phyloP scores from a whole-genome alignment of 2,888 invertebrate genomes.

The Silvanus unidentatus region DNA sequence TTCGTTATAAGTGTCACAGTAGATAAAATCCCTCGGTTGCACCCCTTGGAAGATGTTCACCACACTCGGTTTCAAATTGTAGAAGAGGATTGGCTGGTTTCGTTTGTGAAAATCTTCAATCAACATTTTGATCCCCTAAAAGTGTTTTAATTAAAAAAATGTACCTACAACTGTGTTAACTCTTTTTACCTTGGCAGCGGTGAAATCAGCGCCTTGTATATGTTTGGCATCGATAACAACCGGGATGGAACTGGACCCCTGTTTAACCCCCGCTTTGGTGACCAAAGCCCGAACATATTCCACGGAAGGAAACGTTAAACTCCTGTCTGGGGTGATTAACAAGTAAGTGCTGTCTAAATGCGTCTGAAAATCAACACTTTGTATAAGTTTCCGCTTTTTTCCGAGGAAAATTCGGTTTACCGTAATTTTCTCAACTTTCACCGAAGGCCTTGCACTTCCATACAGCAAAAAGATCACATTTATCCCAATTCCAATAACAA shows the following conservation, averaged over 20 bases:
- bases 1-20: constrained; percentile 51
- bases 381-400: background rate
- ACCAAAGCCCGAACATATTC: constrained; percentile 62
- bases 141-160: constrained; percentile 16
- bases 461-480: constrained; percentile 59
- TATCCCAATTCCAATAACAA: constrained; percentile 58
- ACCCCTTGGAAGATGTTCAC: constrained; percentile 54
- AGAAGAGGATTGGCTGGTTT: constrained; percentile 54
- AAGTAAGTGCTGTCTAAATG: constrained; percentile 52
- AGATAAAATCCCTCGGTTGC: constrained; percentile 51
- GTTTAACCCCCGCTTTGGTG: constrained; percentile 62
- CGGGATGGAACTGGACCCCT: constrained; percentile 53
- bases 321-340: constrained; percentile 56
- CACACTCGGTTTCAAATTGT: constrained; percentile 55
- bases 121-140: constrained; percentile 57
- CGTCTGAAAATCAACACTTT: constrained; percentile 45
- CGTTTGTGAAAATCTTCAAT: constrained; percentile 55
- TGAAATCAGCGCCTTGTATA: constrained; percentile 61
- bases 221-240: constrained; percentile 59
- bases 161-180: too few species aligned
- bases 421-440: constrained; percentile 52
- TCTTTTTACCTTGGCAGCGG: constrained; percentile 58
- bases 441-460: constrained; percentile 58
- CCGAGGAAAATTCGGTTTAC: too few species aligned
- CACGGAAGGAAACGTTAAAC: constrained; percentile 59